Evolutionary conservation across 2,113 vertebrate genomes (phyloP), one percentile per base, ranked within the genome.

Genomic region (Balaenoptera acutorostrata): DNA sequence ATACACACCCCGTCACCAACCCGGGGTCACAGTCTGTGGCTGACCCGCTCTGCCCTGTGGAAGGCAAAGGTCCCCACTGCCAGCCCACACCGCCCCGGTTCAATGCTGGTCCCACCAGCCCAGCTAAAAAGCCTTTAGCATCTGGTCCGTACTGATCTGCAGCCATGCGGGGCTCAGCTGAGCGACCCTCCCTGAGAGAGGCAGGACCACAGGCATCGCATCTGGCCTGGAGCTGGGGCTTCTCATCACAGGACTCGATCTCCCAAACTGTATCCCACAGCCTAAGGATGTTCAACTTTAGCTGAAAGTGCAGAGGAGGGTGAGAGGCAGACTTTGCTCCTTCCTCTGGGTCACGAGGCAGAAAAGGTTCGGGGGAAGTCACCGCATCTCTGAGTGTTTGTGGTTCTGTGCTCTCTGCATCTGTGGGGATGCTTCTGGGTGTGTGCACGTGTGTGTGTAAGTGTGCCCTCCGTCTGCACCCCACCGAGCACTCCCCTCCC

Each of bases 11-110:
- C 21, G 0, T 61, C 18, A 8, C 29, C 59, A 36, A 10, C 17
- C 31, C 1, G 2, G 49, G 39, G n/a, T 52, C 33, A 4, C 10
- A 11, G 29, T 3, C 13, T 0, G 3, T 6, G 31, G 46, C 81
- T 61, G 8, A 68, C 29, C 36, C 9, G 3, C 17, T 15, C 12
- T 41, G 69, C 36, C 17, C 4, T 3, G 3, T 17, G 17, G n/a
- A 55, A 39, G 21, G 1, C 55, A 31, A 15, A 46, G 39, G 77
- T 21, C 31, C 29, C 21, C 52, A 2, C 12, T 27, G 25, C 31
- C 69, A 29, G 75, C 55, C 9, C n/a, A n/a, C 5, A 1, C 25
- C 8, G 21, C 39, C 36, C 21, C 20, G 52, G 15, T 2, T 52
- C 57, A 10, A 8, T n/a, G 61, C 63, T 36, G 59, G 57, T 31